phyloP scores from a whole-genome alignment of 1,140 invertebrate genomes.

The Drosophila navojoa region DNA sequence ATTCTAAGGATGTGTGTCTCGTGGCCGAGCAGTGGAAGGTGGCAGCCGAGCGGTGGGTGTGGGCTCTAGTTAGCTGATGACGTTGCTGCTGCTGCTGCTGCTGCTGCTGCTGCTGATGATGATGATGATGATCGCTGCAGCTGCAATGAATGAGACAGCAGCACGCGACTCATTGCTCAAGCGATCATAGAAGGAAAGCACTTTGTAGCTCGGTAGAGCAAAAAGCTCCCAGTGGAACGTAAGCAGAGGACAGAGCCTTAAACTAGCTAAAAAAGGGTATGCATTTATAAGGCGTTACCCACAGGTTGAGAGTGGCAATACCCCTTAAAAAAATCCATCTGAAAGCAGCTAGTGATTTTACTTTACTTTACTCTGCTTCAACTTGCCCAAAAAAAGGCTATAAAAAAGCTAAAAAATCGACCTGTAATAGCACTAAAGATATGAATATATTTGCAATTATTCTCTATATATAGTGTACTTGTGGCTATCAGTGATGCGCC shows the following conservation, averaged over 20 bases:
- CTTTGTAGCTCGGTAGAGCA: no score
- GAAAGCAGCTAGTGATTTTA: no score
- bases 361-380: no score
- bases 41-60: slow-evolving; percentile 1
- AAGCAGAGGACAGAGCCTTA: background rate
- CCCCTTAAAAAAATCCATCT: no score
- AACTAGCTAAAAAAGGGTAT: background rate
- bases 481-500: slow-evolving; percentile 44
- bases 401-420: no score
- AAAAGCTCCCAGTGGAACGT: background rate
- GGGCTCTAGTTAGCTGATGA: slow-evolving; percentile 26
- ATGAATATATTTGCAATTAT: no score
- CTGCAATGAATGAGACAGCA: slow-evolving; percentile 54
- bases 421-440: no score
- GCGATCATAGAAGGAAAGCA: no score
- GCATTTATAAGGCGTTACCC: no score
- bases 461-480: background rate
- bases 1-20: slow-evolving; percentile 66
- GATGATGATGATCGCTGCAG: background rate
- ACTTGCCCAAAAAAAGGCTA: no score
- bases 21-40: slow-evolving; percentile 6
- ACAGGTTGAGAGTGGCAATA: no score
- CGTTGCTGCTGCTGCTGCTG: slow-evolving; percentile 29
- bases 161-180: slow-evolving; percentile 23
- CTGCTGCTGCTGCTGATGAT: slow-evolving; percentile 28